Evolutionary conservation across 2,113 vertebrate genomes (phyloP).

Genomic region (Podarcis cretensis): DNA sequence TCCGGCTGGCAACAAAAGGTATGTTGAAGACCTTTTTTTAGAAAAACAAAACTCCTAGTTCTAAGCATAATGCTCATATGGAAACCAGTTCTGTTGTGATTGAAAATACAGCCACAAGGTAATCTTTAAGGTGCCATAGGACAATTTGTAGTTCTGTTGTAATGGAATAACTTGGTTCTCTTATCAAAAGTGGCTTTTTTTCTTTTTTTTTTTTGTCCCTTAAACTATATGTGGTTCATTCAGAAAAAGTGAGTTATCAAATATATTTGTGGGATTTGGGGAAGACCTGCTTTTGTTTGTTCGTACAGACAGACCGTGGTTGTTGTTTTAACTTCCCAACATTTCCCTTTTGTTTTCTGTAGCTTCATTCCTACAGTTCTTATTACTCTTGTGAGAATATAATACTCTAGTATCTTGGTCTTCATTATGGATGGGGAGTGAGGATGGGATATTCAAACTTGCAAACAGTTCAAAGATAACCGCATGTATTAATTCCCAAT

Average conservation of each 20-base stretch:
- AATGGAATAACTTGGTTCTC: not conserved
- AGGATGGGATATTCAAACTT: not conserved
- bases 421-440: not conserved
- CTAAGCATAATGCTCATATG: not conserved
- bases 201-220: not conserved
- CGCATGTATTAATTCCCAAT: not conserved
- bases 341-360: constrained; percentile 10
- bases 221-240: not conserved
- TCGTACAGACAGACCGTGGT: not conserved
- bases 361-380: constrained; percentile 2
- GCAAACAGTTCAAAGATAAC: not conserved
- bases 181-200: not conserved
- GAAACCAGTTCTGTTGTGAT: constrained; percentile 54
- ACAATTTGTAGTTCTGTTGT: not conserved
- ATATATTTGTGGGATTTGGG: not conserved
- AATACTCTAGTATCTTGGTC: constrained; percentile 9
- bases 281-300: not conserved
- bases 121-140: not conserved
- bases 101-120: constrained; percentile 54
- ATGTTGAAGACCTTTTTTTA: constrained; percentile 69
- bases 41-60: constrained; percentile 27
- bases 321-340: not conserved
- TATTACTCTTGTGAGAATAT: constrained; percentile 24
- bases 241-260: constrained; percentile 21
- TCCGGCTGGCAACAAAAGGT: constrained; percentile 97